Conservation (phyloP, 2,888 invertebrate species). For the Pristionchus exspectatus region DNA sequence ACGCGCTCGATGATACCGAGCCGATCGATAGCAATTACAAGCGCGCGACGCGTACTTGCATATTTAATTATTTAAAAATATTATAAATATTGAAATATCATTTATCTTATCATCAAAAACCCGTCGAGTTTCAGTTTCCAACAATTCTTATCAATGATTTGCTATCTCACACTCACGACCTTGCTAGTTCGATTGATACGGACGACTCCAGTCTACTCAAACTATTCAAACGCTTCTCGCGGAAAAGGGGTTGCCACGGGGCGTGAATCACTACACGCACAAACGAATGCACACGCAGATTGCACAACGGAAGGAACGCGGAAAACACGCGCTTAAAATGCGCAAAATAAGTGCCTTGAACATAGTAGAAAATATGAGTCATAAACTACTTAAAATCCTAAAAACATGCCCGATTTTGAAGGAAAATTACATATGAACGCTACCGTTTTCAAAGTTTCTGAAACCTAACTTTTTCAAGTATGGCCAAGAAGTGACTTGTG, state of each 20-base stretch:
- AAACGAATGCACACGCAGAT: background rate
- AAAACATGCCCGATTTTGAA: too few relatives aligned
- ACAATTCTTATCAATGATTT: background rate
- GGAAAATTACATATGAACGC: too few relatives aligned
- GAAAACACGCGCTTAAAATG: background rate
- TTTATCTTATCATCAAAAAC: too few relatives aligned
- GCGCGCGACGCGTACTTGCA: background rate
- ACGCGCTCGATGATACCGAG: background rate
- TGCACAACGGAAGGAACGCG: background rate
- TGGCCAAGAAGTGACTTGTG: background rate
- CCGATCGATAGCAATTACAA: slow-evolving; percentile 42
- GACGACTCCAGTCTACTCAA: background rate
- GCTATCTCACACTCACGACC: background rate
- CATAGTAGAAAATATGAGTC: too few relatives aligned
- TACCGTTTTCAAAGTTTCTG: too few relatives aligned
- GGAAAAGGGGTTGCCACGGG: background rate
- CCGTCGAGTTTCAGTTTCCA: too few relatives aligned
- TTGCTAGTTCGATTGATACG: background rate
- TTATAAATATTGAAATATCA: background rate
- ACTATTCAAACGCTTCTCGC: background rate
- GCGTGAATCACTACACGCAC: background rate
- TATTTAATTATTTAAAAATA: background rate
- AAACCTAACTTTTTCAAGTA: too few relatives aligned
- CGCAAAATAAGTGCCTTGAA: background rate
- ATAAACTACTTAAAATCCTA: too few relatives aligned